Percentiles rank a stretch among this genome's conserved stretches.
These are phyloP conservation scores for Spodoptera exigua DNA, from an alignment of 2,888 invertebrate genomes.

Conservation along the genomic window DNA sequence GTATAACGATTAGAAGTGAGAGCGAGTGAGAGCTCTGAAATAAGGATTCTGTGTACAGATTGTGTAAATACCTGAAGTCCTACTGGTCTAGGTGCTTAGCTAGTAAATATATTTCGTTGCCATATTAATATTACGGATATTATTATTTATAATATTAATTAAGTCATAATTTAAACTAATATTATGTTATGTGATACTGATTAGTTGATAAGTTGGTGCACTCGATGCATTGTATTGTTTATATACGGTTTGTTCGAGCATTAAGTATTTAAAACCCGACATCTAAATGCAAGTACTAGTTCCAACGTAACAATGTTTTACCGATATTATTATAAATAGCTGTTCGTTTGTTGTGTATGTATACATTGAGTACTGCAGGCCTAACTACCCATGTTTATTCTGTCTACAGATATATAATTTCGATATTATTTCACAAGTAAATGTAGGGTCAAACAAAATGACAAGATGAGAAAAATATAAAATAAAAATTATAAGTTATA, in stretches of 20 bases:
- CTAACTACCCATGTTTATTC: slow-evolving; percentile 48
- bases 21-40: slow-evolving; percentile 62
- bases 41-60: slow-evolving; percentile 80
- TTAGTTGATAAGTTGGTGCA: slow-evolving; percentile 72
- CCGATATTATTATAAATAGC: slow-evolving; percentile 42
- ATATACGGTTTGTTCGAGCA: slow-evolving; percentile 47
- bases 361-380: slow-evolving; percentile 49
- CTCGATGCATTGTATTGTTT: slow-evolving; percentile 49
- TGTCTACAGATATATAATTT: slow-evolving; percentile 36
- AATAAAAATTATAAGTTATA: slow-evolving; percentile 61
- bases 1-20: slow-evolving; percentile 76
- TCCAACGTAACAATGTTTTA: slow-evolving; percentile 37
- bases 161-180: slow-evolving; percentile 85
- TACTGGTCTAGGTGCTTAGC: slow-evolving; percentile 86
- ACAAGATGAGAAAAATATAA: slow-evolving; percentile 49
- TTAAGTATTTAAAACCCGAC: slow-evolving; percentile 26
- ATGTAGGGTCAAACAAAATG: slow-evolving; percentile 43
- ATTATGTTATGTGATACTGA: slow-evolving; percentile 86
- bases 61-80: slow-evolving; percentile 84
- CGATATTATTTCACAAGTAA: slow-evolving; percentile 37
- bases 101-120: slow-evolving; percentile 88
- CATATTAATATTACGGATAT: slow-evolving; percentile 88
- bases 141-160: slow-evolving; percentile 86
- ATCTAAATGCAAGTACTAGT: slow-evolving; percentile 32
- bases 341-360: slow-evolving; percentile 52